Evolutionary conservation across 2,888 invertebrate species (phyloP), one percentile per base, ranked within the genome.

Genomic region (Alsophila aescularia): DNA sequence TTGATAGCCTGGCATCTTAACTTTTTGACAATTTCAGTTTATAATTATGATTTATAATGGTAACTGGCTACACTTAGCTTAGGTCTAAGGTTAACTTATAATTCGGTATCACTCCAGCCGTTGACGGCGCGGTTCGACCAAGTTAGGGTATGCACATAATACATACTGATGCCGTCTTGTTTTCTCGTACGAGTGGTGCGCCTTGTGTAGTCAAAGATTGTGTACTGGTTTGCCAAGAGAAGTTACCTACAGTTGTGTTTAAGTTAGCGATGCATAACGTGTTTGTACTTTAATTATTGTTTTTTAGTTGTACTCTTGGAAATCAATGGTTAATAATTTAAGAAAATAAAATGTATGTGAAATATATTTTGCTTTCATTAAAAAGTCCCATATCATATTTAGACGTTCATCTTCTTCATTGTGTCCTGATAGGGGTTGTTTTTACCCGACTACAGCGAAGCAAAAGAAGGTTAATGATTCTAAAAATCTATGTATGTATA

Each of bases 231-330:
- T 90, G 90, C 90, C 90, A 88, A 89, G 90, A 90, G 88, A 89
- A 90, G 91, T 91, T 91, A 91, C 91, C 91, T 88, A 89, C 88
- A 90, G 87, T 90, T 90, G 89, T 89, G 89, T 90, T n/a, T 90
- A 85, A 90, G 85, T 88, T 91, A 90, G 88, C 85, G 79, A 89
- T 89, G 87, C 90, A 90, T 90, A 91, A 90, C 90, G 90, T 91
- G 90, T 91, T 90, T 91, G 90, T 91, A 90, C 90, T 90, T 90
- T 90, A 91, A 90, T 90, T 91, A 90, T 91, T 91, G 91, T 90
- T 90, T 90, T 91, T 90, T 91, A 90, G 90, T 90, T 91, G 84
- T 91, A 90, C 90, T 90, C 90, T 91, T 91, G 91, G 90, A 91
- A 90, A 90, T 90, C 90, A 89, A 90, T 90, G 91, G 91, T 90